These are phyloP conservation scores for Coregonus clupeaformis DNA, from an alignment of 2,113 vertebrate genomes.

Conservation along the genomic window DNA sequence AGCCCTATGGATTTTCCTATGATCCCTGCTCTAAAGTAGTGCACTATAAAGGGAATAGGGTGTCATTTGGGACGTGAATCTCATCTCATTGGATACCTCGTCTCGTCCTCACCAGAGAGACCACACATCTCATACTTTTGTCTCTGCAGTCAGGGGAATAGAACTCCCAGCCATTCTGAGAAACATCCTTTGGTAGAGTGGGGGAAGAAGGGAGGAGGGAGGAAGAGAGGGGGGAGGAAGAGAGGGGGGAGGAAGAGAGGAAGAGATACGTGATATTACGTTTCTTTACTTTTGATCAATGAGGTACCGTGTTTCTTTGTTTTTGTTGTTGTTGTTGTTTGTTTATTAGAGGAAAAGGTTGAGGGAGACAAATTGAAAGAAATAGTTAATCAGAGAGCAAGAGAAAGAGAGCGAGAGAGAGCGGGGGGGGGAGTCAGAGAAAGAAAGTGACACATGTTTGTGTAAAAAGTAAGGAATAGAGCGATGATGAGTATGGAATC, in stretches of 20 bases:
- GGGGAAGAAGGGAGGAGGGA: too few species aligned
- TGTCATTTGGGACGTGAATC: constrained; percentile 15
- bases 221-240: constrained; percentile 1
- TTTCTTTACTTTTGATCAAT: not conserved
- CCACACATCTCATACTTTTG: constrained; percentile 52
- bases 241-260: constrained; percentile 24
- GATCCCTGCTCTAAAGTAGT: too few species aligned
- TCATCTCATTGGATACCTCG: constrained; percentile 43
- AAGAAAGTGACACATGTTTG: constrained; percentile 1
- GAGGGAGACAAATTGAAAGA: too few species aligned
- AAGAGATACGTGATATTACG: constrained; percentile 25
- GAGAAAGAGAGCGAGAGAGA: not conserved
- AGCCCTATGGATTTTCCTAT: not conserved
- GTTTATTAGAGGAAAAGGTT: not conserved
- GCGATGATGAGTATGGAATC: constrained; percentile 3
- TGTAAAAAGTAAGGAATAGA: constrained; percentile 17
- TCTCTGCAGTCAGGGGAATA: constrained; percentile 63
- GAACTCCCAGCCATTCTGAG: constrained; percentile 60
- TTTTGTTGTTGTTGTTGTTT: not conserved
- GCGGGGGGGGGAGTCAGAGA: not conserved
- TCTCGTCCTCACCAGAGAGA: constrained; percentile 28
- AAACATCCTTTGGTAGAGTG: constrained; percentile 56
- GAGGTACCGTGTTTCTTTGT: not conserved
- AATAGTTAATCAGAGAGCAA: not conserved
- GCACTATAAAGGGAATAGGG: too few species aligned